These are phyloP conservation scores for Hypselothyrea guttata DNA, from an alignment of 2,888 invertebrate species.

Conservation along the genomic window DNA sequence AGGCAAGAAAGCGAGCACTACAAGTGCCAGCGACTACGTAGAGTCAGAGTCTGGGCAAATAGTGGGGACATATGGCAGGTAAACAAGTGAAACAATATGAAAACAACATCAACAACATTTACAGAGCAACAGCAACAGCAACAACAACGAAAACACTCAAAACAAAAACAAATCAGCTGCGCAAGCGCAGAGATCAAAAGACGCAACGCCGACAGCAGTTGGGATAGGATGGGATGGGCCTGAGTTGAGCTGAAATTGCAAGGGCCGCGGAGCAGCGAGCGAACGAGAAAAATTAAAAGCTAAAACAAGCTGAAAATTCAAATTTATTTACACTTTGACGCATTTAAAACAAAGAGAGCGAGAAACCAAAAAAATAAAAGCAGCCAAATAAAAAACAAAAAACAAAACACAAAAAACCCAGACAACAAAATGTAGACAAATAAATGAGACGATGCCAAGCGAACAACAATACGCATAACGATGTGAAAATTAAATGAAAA, in stretches of 20 bases:
- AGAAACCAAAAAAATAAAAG: conserved; percentile 33
- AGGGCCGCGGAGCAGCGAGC: conserved; percentile 22
- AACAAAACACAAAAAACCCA: conserved; percentile 32
- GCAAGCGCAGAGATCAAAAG: conserved; percentile 78
- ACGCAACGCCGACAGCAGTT: conserved; percentile 54
- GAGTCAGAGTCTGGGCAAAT: conserved; percentile 52
- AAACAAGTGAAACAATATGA: conserved; percentile 71
- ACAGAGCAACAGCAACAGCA: conserved; percentile 46
- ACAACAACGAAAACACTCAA: no score
- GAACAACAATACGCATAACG: conserved; percentile 57
- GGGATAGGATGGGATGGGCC: conserved; percentile 2
- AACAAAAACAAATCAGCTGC: conserved; percentile 71
- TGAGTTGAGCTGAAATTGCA: conserved; percentile 56
- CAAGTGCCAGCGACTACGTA: conserved; percentile 29
- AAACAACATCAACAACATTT: conserved; percentile 63
- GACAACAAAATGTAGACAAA: conserved; percentile 62
- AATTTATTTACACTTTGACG: conserved; percentile 78
- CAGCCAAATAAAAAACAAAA: conserved; percentile 21
- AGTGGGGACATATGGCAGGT: conserved; percentile 40
- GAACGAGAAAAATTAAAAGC: conserved; percentile 56
- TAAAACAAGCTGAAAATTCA: conserved; percentile 78
- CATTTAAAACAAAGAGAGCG: conserved; percentile 76
- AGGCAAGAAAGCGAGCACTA: conserved; percentile 17
- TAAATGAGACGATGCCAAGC: conserved; percentile 63
- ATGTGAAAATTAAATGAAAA: conserved; percentile 76